Percentiles rank a stretch among this genome's conserved stretches.
phyloP scores from a whole-genome alignment of 2,113 vertebrate species.

The Aspiorhynchus laticeps region DNA sequence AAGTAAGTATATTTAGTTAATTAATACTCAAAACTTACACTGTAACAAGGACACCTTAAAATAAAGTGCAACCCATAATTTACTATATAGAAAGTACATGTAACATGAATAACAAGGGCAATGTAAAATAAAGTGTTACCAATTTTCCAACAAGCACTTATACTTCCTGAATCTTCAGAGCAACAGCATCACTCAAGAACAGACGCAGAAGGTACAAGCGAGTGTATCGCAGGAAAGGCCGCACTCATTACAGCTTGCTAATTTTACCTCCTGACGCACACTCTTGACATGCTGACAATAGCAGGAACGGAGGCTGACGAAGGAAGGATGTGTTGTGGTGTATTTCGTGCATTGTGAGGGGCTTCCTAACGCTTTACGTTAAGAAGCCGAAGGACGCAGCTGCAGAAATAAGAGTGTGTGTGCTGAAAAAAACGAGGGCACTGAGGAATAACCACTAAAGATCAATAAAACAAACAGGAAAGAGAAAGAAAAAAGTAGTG shows the following conservation, averaged over 20 bases:
- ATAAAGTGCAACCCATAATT: too few species aligned
- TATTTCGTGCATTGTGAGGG: slow-evolving; percentile 66
- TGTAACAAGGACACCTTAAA: too few species aligned
- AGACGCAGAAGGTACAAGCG: slow-evolving; percentile 40
- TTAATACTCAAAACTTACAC: too few species aligned
- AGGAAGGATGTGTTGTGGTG: slow-evolving; percentile 64
- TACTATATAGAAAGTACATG: neutral
- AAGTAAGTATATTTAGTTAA: too few species aligned
- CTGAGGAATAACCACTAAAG: neutral
- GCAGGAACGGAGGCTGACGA: slow-evolving; percentile 70
- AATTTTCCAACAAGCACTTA: slow-evolving; percentile 25
- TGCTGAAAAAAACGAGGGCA: slow-evolving; percentile 45
- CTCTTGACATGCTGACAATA: slow-evolving; percentile 70
- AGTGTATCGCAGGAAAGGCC: slow-evolving; percentile 59
- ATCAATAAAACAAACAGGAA: slow-evolving; percentile 45
- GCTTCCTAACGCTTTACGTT: slow-evolving; percentile 67
- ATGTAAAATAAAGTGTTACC: neutral
- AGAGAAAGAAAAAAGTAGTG: neutral
- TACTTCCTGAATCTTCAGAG: slow-evolving; percentile 52
- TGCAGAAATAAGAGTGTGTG: slow-evolving; percentile 46
- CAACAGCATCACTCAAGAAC: slow-evolving; percentile 30
- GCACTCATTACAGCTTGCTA: slow-evolving; percentile 55
- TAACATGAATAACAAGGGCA: neutral
- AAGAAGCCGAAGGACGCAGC: slow-evolving; percentile 56
- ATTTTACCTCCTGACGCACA: slow-evolving; percentile 66